Percentiles rank a stretch among this genome's conserved stretches.
These are phyloP conservation scores for Fulmarus glacialis DNA, from an alignment of 2,113 vertebrate genomes.

Conservation along the genomic window DNA sequence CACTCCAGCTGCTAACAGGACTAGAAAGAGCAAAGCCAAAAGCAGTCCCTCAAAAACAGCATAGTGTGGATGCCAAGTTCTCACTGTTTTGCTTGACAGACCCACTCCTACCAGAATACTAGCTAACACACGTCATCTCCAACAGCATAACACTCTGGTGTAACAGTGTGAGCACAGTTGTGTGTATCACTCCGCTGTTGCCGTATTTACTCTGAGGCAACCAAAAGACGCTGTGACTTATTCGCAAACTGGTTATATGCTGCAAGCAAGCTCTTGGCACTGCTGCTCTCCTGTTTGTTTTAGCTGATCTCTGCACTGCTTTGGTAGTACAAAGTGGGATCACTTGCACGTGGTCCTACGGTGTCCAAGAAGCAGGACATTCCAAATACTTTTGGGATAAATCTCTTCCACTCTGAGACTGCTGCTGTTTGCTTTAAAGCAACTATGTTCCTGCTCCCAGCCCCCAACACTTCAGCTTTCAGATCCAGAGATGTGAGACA, in stretches of 20 bases:
- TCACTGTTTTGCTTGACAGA: neutral
- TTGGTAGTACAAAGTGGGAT: neutral
- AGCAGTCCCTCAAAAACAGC: neutral
- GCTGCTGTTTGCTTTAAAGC: neutral
- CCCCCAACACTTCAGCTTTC: neutral
- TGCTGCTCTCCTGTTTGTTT: neutral
- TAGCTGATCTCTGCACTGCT: neutral
- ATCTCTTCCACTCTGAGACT: neutral
- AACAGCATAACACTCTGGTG: neutral
- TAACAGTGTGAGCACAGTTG: neutral
- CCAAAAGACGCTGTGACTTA: neutral
- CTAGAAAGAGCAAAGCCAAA: neutral
- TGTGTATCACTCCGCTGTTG: neutral
- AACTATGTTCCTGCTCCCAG: neutral
- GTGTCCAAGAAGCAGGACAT: neutral
- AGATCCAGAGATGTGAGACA: neutral
- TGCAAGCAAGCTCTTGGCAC: neutral
- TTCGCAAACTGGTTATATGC: neutral
- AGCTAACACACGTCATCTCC: neutral
- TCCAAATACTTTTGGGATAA: neutral
- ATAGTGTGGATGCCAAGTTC: neutral
- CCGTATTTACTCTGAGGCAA: neutral
- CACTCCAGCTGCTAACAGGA: conserved; percentile 4
- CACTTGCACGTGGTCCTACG: fast-evolving
- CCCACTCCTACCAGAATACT: neutral